Evolutionary conservation across 2,888 invertebrate genomes (phyloP), one percentile per base, ranked within the genome.

Genomic region (Temnothorax unifasciatus): DNA sequence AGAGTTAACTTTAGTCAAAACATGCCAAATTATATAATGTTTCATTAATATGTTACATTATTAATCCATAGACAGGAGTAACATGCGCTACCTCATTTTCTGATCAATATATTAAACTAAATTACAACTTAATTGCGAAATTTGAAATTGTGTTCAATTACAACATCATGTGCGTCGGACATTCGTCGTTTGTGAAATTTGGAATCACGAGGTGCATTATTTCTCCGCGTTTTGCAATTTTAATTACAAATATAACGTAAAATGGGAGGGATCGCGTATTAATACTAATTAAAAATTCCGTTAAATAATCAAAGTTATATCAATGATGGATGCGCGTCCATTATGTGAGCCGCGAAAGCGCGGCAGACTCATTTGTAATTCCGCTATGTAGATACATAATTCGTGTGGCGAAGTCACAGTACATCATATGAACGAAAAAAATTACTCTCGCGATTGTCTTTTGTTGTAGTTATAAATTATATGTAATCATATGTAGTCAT

Each of bases 51-150:
- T 63, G 63, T 64, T 74, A n/a, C 52, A 50, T 79, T 73, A 73
- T 73, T 73, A 73, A 73, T 73, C 3, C 8, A 38, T 21, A 38
- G 21, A 52, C 34, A 73, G 44, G 21, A 21, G 38, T 57, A 71
- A 59, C 21, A 47, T 18, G 25, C 34, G 18, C 69, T 71, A 79
- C 5, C 34, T 50, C 57, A 71, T 81, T 73, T 71, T 59, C 59
- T 38, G 34, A 81, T 81, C 79, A 59, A 81, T 81, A 59, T 73
- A 59, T 73, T 79, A 59, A 81, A 81, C 47, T 73, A 47, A 81
- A 81, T 81, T 73, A 47, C 59, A 73, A 52, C 59, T 59, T 57
- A 81, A 81, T 81, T 81, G 79, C 25, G 44, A 47, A 59, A 81
- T 81, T 73, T 47, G 57, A 59, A 73, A 81, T 81, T 73, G 73